Conservation (phyloP, 2,797 vertebrate genomes). For the Anguilla obscura region DNA sequence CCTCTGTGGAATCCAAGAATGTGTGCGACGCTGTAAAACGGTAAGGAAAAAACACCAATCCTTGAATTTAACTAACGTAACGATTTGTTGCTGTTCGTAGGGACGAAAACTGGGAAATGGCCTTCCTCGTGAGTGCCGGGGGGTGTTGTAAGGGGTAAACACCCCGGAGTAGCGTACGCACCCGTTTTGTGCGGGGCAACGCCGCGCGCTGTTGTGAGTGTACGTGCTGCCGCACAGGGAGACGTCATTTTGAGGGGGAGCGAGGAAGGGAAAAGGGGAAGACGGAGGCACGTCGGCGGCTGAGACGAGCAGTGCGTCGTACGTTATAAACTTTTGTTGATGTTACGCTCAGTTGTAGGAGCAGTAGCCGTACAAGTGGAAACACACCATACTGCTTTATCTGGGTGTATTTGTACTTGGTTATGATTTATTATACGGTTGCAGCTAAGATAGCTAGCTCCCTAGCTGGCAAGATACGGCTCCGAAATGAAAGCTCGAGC, state of each 20-base stretch:
- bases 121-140: conserved; percentile 19
- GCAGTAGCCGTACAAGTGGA: neutral
- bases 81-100: conserved; percentile 12
- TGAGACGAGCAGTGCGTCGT: neutral
- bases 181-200: conserved; percentile 49
- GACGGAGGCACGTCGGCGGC: conserved; percentile 20
- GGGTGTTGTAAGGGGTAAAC: conserved; percentile 44
- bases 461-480: neutral
- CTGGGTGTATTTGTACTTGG: neutral
- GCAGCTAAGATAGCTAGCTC: neutral
- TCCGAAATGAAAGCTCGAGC: neutral
- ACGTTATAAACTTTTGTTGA: conserved; percentile 18
- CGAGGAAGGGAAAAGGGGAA: conserved; percentile 62
- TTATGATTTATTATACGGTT: neutral
- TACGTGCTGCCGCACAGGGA: conserved; percentile 79
- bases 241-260: conserved; percentile 79
- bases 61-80: neutral
- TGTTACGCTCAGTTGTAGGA: conserved; percentile 11
- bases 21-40: conserved; percentile 72
- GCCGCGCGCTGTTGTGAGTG: conserved; percentile 70
- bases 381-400: neutral
- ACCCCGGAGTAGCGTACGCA: conserved; percentile 62
- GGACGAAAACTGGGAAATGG: neutral
- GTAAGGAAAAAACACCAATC: conserved; percentile 60
- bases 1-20: conserved; percentile 65